These are phyloP conservation scores for Epinephelus fuscoguttatus DNA, from an alignment of 2,113 vertebrate genomes.

Conservation along the genomic window DNA sequence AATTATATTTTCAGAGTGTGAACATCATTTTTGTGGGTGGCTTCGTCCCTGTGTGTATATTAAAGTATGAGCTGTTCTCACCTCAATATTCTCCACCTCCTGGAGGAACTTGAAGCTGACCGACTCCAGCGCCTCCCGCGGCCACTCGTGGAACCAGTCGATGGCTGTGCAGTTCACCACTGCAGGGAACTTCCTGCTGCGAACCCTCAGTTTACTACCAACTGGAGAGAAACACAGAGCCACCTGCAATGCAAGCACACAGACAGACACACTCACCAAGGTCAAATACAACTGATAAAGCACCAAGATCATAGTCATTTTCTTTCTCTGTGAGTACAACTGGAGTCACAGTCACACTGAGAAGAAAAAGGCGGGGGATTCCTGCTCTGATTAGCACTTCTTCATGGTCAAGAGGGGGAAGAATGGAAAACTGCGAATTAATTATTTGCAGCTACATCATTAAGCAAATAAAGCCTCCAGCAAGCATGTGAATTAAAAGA, in stretches of 20 bases:
- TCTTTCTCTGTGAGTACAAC: neutral
- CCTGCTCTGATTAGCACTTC: constrained; percentile 30
- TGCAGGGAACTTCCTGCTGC: constrained; percentile 93
- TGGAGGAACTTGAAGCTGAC: constrained; percentile 93
- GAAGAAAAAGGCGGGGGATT: neutral
- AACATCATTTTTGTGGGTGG: constrained; percentile 47
- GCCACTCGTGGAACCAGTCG: constrained; percentile 97
- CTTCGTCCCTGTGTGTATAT: constrained; percentile 19
- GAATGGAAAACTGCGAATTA: constrained; percentile 41
- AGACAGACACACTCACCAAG: constrained; percentile 19
- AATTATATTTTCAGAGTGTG: constrained; percentile 50
- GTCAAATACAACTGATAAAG: constrained; percentile 17
- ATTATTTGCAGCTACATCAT: constrained; percentile 67
- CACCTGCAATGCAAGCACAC: constrained; percentile 82
- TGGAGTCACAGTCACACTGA: neutral
- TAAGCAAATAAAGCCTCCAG: constrained; percentile 71
- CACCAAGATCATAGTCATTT: constrained; percentile 4
- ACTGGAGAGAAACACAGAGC: constrained; percentile 94
- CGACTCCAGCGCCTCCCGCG: constrained; percentile 91
- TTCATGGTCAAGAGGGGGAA: constrained; percentile 41
- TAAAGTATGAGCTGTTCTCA: constrained; percentile 74
- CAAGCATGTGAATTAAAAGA: constrained; percentile 58
- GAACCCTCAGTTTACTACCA: constrained; percentile 87
- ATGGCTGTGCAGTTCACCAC: constrained; percentile 90
- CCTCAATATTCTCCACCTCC: constrained; percentile 88